Evolutionary conservation across 2,113 vertebrate species (phyloP).

Genomic region (Dascyllus trimaculatus): DNA sequence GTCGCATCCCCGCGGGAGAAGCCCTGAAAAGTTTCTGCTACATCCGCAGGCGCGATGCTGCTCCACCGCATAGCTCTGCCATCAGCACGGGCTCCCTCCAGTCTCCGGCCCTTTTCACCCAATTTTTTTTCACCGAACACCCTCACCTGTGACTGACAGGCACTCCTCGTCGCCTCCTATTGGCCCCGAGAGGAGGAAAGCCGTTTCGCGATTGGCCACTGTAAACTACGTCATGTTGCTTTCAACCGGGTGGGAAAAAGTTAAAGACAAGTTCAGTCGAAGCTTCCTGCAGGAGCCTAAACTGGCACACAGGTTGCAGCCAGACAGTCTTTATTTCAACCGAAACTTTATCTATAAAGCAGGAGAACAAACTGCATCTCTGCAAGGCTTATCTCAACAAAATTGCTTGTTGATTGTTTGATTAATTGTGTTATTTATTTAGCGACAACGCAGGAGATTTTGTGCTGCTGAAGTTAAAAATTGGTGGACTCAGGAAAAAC

Average conservation of each 20-base stretch:
- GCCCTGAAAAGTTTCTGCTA: constrained; percentile 62
- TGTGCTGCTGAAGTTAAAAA: neutral
- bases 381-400: no score
- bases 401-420: neutral
- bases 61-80: constrained; percentile 75
- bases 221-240: constrained; percentile 68
- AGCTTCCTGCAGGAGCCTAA: constrained; percentile 14
- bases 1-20: constrained; percentile 73
- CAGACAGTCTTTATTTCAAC: neutral
- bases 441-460: neutral
- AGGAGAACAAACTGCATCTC: neutral
- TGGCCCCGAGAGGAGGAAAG: constrained; percentile 61
- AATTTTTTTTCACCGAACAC: constrained; percentile 77
- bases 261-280: constrained; percentile 18
- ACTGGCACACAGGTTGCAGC: constrained; percentile 15
- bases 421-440: neutral
- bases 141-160: constrained; percentile 89
- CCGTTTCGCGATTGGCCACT: constrained; percentile 82
- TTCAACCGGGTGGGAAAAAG: constrained; percentile 51
- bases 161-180: constrained; percentile 68
- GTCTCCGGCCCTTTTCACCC: constrained; percentile 83
- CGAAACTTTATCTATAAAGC: neutral
- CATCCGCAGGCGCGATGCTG: constrained; percentile 73
- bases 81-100: constrained; percentile 69
- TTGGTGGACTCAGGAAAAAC: neutral